Evolutionary conservation across 2,113 vertebrate genomes (phyloP), one percentile per base, ranked within the genome.

Genomic region (Hirundichthys speculiger): DNA sequence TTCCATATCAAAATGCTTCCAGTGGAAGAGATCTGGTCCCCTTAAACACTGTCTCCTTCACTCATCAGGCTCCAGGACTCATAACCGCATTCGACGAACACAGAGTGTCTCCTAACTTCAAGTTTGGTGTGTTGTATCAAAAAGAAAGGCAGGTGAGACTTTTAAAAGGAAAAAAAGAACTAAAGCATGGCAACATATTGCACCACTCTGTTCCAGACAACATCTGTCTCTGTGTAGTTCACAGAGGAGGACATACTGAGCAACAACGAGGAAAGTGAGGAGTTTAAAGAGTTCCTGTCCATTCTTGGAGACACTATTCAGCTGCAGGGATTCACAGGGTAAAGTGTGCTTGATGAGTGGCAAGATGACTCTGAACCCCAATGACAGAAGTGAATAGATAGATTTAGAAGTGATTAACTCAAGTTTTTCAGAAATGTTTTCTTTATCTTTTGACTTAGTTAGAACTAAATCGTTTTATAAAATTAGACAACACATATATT

Each of bases 181-280:
- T 54, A 11, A 70, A 64, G 60, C 43, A 38, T 39, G 3, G 47
- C 24, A 15, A 1, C 20, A 22, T 27, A 38, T 51, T n/a, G 42
- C 42, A 45, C 58, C 21, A 42, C 22, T 58, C 16, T 20, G 13
- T 67, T 53, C 78, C 48, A 56, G 39, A 74, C 19, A 43, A 19
- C 0, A 22, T 66, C 39, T 34, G 3, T 84, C 39, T 83, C 12
- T 84, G 71, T 64, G 57, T 61, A 97, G 96, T 83, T 94, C 1
- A 95, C 93, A 0, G 96, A 97, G 71, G 93, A 95, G 77, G 94
- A 96, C 40, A 93, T 97, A 67, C 94, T 96, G 43, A 86, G 94
- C 73, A 97, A 97, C 86, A 94, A 88, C 8, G 91, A 94, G 48
- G 95, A 97, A 77, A 96, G 93, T 77, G 82, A 92, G 21, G 94